Evolutionary conservation across 1,140 invertebrate species (phyloP), one percentile per base, ranked within the genome.

Genomic region (Drosophila burlai): DNA sequence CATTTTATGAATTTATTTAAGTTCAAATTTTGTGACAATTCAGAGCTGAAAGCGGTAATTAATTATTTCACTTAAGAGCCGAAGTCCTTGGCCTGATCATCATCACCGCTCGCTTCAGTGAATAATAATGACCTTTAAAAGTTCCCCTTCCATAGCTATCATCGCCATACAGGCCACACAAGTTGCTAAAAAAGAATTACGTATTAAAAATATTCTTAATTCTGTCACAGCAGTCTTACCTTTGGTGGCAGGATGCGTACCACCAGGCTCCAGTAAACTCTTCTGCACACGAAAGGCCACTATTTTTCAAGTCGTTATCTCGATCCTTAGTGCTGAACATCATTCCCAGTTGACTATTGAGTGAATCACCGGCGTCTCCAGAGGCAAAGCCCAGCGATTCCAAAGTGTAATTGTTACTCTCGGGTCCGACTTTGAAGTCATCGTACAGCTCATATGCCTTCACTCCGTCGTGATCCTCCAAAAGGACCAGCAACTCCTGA

Each of bases 311-410:
- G 15, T 49, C 47, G 4, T 49, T 49, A 0, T 16, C 9, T 2
- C 46, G 46, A 49, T 49, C 46, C 15, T 49, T 49, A 0, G 46
- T 49, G 24, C 46, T 49, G 15, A 49, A 49, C 46, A 49, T 49
- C 46, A 9, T 49, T 1, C 46, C 46, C 7, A 49, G 4, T 9
- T 26, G 24, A 2, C 2, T 0, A 1, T 3, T 5, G 4, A 49
- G 47, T 2, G 47, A 49, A 29, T 49, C 47, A 4, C 47, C 47
- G 0, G 47, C 47, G 10, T 26, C 8, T 2, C 47, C 47, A 4
- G 24, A 29, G 15, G 15, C 24, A n/a, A 49, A n/a, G 4, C 47
- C 47, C 3, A 49, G 0, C 7, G 47, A 49, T 49, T 29, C 24
- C 47, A 49, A 2, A 15, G 47, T 49, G 24, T 49, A 49, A 2